Evolutionary conservation across 2,113 vertebrate species (phyloP).

Genomic region (Paralichthys olivaceus): DNA sequence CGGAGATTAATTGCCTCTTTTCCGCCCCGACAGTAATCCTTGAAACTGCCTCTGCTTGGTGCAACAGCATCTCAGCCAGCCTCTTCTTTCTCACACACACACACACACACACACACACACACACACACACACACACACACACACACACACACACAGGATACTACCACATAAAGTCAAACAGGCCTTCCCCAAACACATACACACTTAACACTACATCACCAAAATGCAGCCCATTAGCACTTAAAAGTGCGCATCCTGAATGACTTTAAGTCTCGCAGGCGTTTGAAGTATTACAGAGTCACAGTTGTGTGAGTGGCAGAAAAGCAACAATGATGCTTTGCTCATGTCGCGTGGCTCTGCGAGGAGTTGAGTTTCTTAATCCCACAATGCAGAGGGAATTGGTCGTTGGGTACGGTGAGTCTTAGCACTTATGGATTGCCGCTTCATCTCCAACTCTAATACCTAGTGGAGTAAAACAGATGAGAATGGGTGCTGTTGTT

Average conservation of each 20-base stretch:
- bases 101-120: constrained; percentile 16
- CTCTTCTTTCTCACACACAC: constrained; percentile 30
- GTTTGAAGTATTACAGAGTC: constrained; percentile 54
- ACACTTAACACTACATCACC: constrained; percentile 45
- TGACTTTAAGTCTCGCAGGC: constrained; percentile 40
- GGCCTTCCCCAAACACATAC: constrained; percentile 18
- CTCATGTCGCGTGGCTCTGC: constrained; percentile 17
- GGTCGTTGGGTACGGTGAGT: constrained; percentile 21
- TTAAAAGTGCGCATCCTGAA: constrained; percentile 58
- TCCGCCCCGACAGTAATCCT: constrained; percentile 82
- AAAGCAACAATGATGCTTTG: constrained; percentile 36
- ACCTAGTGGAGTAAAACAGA: constrained; percentile 31
- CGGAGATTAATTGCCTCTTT: constrained; percentile 84
- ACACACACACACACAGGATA: constrained; percentile 39
- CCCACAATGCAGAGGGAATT: constrained; percentile 37
- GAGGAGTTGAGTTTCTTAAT: constrained; percentile 51
- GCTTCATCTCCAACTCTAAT: constrained; percentile 52
- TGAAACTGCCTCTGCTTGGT: constrained; percentile 75
- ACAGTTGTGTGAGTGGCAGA: constrained; percentile 16
- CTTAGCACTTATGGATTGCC: constrained; percentile 44
- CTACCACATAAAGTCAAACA: constrained; percentile 40
- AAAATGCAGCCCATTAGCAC: constrained; percentile 65
- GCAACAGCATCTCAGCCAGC: constrained; percentile 62
- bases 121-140: constrained; percentile 1
- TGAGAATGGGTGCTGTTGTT: constrained; percentile 42